Base-by-base conservation (phyloP, 37 sponge, comb jelly and placozoan species). In the Axinella damicornis region DNA sequence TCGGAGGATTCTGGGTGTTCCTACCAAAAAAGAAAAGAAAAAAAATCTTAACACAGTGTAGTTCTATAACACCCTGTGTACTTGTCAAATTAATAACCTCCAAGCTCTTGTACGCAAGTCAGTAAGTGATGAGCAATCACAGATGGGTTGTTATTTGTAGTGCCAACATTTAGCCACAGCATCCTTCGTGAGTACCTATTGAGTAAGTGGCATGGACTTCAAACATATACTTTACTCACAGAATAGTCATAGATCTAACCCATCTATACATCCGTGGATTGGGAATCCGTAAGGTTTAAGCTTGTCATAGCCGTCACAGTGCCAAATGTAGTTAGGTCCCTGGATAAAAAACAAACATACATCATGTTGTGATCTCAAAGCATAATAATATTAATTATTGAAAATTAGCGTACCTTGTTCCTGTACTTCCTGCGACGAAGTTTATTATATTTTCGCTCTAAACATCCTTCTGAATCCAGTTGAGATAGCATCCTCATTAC, bases 191-290 rank as follows among this genome's bases (percentile, higher is more conserved):
- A 84, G 63, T 33, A 84, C 2, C 76, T 75, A 25, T 9, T 60
- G 15, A 34, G 27, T 0, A 76, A 28, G 14, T 19, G 59, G 24
- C 15, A 53, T 76, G 27, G 16, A 34, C 0, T 35, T 17, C 40
- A 41, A 25, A 34, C 0, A 46, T 34, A 36, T 72, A 24, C 4
- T 35, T 21, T 18, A 25, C 31, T 15, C 21, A 20, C 31, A 69
- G 5, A 22, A 14, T 61, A 25, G 21, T 65, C 33, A 2, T 18
- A 61, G 25, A 25, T 14, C 72, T 34, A 67, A 86, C 80, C 87
- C 87, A 71, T 86, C 87, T 55, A 86, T 70, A 59, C 79, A 86
- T 1, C 79, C 87, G 78, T 86, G 87, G 14, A 86, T 78, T 39
- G 80, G 41, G 69, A 86, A 78, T 37, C 87, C 77, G 53, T 56